Evolutionary conservation across 2,797 vertebrate species (phyloP), one percentile per base, ranked within the genome.

Genomic region (Orientallactaga sibirica): DNA sequence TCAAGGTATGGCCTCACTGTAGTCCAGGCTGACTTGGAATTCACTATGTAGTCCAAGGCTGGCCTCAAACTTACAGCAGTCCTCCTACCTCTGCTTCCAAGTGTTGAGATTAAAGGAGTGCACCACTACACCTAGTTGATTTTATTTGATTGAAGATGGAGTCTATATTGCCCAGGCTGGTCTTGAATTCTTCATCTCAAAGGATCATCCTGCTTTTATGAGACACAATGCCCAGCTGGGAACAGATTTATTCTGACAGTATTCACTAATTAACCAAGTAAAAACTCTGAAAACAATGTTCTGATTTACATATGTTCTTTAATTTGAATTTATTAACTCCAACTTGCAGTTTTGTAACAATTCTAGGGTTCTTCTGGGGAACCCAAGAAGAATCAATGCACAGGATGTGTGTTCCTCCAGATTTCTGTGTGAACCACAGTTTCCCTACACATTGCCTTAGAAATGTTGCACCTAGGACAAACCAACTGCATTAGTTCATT

Each of bases 211-310:
- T 37, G 5, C 61, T 6, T 29, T 25, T 3, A 3, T 37, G 24
- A 33, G 25, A 20, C 16, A 16, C 55, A 29, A 27, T 37, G 14
- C 27, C 37, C 24, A 24, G 0, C 9, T 70, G 25, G 33, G 9
- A 68, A 25, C 14, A 37, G 9, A 16, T 48, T 86, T 74, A 82
- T 77, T 93, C 74, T 77, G 68, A 62, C 29, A 88, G 61, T 29
- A 75, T 14, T 93, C 86, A 64, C 71, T 88, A 79, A 80, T 83
- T 79, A 58, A 74, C 16, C 20, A 73, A 75, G 88, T 43, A 83
- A 88, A 92, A 86, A 29, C 70, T 96, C 66, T 52, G 61, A 90
- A 85, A 85, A 24, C 27, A 52, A 22, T 55, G 5, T 48, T 7
- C 80, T 62, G 33, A n/a, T 71, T 68, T 70, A 24, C 10, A 1